phyloP scores from a whole-genome alignment of 1,140 invertebrate species.

The Drosophila truncata region DNA sequence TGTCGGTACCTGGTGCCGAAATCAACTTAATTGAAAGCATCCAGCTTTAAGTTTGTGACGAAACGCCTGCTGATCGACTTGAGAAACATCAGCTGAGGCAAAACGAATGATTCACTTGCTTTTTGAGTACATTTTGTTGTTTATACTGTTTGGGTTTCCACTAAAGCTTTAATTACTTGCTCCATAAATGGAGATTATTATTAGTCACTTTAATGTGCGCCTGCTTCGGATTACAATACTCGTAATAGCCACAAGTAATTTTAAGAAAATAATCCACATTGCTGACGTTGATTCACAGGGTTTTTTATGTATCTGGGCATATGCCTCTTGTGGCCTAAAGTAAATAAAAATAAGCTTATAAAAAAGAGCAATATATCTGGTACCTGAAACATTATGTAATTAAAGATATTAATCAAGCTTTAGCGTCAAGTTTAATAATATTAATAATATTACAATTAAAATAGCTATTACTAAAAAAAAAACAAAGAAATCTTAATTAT shows the following conservation, averaged over 20 bases:
- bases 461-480: not conserved
- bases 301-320: not conserved
- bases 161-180: conserved; percentile 27
- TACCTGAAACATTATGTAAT: not conserved
- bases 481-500: not conserved
- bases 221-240: not conserved
- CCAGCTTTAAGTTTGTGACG: conserved; percentile 19
- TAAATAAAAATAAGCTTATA: too few relatives aligned
- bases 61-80: conserved; percentile 1
- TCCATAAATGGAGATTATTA: conserved; percentile 33
- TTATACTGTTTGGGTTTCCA: conserved; percentile 29
- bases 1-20: conserved; percentile 1
- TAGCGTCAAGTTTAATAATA: not conserved
- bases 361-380: not conserved
- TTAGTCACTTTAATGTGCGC: conserved; percentile 25
- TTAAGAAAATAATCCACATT: not conserved
- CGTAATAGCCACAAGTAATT: conserved; percentile 17
- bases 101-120: conserved; percentile 52
- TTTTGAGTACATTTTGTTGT: conserved; percentile 5
- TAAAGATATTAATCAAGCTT: not conserved
- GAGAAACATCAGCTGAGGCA: conserved; percentile 40
- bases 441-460: too few relatives aligned
- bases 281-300: not conserved
- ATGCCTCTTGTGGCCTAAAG: not conserved
- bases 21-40: conserved; percentile 47